A percentile compares a stretch with the other conserved stretches of the same genome.
phyloP scores from a whole-genome alignment of 2,113 vertebrate genomes.

The Myrmophylax atrothorax region DNA sequence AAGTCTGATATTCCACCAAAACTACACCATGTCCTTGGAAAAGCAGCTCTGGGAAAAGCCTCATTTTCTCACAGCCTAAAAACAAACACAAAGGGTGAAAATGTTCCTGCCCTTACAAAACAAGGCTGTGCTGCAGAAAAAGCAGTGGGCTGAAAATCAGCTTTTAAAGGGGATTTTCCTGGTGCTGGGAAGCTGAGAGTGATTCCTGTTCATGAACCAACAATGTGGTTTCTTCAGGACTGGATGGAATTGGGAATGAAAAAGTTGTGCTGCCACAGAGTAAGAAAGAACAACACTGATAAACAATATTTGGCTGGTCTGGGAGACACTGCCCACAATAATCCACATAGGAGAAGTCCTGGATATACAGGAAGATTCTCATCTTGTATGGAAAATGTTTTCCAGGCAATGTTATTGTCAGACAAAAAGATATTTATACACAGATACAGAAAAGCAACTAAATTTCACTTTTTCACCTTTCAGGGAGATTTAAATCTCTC shows the following conservation, averaged over 20 bases:
- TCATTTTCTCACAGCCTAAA: background rate
- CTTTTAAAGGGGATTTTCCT: background rate
- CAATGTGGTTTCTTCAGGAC: background rate
- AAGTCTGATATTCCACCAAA: background rate
- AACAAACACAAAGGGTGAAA: accelerated
- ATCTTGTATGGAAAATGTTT: background rate
- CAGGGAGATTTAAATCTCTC: background rate
- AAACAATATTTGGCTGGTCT: background rate
- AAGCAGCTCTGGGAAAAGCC: background rate
- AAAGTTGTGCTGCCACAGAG: background rate
- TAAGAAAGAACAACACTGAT: background rate
- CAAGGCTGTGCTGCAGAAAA: background rate
- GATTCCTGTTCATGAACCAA: background rate
- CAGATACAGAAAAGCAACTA: accelerated
- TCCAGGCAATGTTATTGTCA: background rate
- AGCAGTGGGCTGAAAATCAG: background rate
- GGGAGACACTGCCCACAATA: background rate
- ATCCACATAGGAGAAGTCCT: background rate
- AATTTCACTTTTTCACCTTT: background rate
- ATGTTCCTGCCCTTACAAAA: background rate
- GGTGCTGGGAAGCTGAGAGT: background rate
- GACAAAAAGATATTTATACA: background rate
- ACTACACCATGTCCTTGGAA: background rate
- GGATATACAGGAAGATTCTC: background rate
- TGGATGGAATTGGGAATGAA: background rate